phyloP scores from a whole-genome alignment of 2,888 invertebrate species.

The Coelinius sp. region DNA sequence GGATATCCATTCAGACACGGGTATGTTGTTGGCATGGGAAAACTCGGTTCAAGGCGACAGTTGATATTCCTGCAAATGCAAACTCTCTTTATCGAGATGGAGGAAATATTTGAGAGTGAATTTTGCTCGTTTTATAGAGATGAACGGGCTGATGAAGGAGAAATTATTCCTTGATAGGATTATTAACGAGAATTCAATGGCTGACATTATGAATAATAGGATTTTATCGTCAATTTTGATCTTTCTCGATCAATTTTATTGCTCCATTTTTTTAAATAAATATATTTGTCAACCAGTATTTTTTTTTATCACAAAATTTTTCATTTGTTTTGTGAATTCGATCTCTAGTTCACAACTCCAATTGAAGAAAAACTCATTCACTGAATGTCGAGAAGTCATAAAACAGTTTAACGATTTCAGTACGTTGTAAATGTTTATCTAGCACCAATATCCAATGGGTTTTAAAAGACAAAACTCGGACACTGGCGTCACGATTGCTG shows the following conservation, averaged over 20 bases:
- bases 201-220: neutral
- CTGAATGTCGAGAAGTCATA: neutral
- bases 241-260: neutral
- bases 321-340: too few relatives aligned
- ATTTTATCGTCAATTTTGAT: neutral
- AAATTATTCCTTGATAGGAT: neutral
- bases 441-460: constrained; percentile 4
- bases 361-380: neutral
- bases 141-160: neutral
- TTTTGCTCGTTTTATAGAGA: neutral
- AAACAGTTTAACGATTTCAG: neutral
- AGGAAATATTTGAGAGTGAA: neutral
- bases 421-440: constrained; percentile 15
- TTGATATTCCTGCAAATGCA: neutral
- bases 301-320: too few relatives aligned
- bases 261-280: neutral
- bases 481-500: neutral
- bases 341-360: neutral
- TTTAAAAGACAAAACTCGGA: neutral
- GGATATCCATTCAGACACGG: neutral
- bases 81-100: neutral
- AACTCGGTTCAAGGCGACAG: neutral
- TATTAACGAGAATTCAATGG: neutral
- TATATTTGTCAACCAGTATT: neutral
- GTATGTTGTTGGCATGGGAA: neutral